Base-by-base conservation (phyloP, 2,888 invertebrate species). In the Trichogramma dendrolimi region DNA sequence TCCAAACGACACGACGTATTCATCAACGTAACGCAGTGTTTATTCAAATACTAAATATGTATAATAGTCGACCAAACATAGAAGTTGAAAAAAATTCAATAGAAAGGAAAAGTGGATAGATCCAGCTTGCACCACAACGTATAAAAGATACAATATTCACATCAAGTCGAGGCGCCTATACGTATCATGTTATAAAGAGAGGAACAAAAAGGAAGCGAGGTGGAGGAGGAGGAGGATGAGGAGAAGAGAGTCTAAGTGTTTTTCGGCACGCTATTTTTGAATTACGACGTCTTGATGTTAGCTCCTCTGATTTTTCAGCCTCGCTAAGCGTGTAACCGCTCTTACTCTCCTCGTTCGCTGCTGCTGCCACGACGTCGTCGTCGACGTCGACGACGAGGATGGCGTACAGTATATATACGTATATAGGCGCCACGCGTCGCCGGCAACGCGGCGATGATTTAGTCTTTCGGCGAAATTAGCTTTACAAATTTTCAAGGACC, bases 211-310 rank as follows among this genome's bases (percentile, higher is more conserved):
- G 41, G 4, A 8, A 27, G 27, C 27, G 27, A 27, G 27, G 27
- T 27, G 27, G 27, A 27, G 27, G 27, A 27, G 3, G 27, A 2
- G 27, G 27, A 27, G 27, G 27, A 27, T 27, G 27, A 27, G 27
- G 27, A 27, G 27, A 27, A 27, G 43, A 6, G 40, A 39, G 10
- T 8, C 54, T 63, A 65, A 65, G 65, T 65, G 65, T 63, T 65
- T 65, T 65, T 54, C 63, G 61, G 59, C 65, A 65, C 65, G 65
- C 65, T 57, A 65, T 44, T 63, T 65, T 59, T 63, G 61, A 65
- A 65, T 65, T 65, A 63, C 60, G 51, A 46, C 51, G 14, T 38
- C 47, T 48, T 8, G 4, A 39, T 10, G 57, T 8, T 14, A 14
- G 10, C 52, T 42, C 47, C 38, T 53, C 10, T 53, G 54, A 14